Evolutionary conservation across 2,888 invertebrate species (phyloP).

Genomic region (Hylaea fasciaria): DNA sequence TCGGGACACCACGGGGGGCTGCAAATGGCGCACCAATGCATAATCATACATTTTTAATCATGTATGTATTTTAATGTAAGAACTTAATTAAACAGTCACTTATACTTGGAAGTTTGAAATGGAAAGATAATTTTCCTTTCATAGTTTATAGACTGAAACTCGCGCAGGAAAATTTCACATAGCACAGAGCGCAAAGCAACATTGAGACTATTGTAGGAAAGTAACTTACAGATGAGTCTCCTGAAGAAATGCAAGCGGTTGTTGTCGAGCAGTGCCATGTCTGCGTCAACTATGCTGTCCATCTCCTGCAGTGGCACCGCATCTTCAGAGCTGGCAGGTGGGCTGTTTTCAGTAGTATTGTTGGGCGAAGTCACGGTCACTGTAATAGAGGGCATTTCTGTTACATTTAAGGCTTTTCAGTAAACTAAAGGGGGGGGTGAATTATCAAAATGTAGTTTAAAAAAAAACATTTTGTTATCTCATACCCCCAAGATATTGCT

Average conservation of each 20-base stretch:
- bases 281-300: constrained; percentile 80
- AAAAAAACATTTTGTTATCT: too few species aligned
- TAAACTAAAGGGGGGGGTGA: neutral
- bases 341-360: constrained; percentile 32
- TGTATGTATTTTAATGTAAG: too few species aligned
- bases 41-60: too few species aligned
- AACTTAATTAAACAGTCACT: too few species aligned
- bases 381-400: neutral
- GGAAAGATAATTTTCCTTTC: too few species aligned
- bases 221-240: constrained; percentile 68
- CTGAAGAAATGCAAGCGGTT: constrained; percentile 78
- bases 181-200: too few species aligned
- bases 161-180: too few species aligned
- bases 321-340: constrained; percentile 48
- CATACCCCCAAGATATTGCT: too few species aligned
- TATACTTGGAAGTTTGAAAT: too few species aligned
- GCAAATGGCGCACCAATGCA: neutral
- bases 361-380: constrained; percentile 18
- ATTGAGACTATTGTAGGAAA: neutral
- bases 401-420: neutral
- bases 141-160: too few species aligned
- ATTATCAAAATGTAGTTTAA: too few species aligned
- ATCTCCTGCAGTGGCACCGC: constrained; percentile 77
- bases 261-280: constrained; percentile 77
- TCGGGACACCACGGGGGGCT: constrained; percentile 50